phyloP scores from a whole-genome alignment of 2,888 invertebrate genomes.

The Allygus modestus region DNA sequence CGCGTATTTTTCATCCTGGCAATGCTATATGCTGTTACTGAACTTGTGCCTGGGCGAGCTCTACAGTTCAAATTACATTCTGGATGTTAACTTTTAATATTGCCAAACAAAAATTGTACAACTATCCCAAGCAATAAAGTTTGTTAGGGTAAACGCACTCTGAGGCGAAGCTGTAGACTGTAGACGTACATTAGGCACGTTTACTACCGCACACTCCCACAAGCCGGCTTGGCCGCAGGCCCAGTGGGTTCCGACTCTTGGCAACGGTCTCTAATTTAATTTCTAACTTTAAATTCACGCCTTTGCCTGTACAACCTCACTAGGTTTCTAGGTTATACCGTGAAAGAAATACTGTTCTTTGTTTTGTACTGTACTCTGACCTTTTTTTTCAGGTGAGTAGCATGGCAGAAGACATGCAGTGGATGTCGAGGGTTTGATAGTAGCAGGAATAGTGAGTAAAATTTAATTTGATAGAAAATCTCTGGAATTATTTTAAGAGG shows the following conservation, averaged over 20 bases:
- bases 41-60: too few species aligned
- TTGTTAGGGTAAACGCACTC: too few species aligned
- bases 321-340: neutral
- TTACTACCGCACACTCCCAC: neutral
- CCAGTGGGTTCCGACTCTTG: constrained; percentile 5
- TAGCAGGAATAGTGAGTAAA: too few species aligned
- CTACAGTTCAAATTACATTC: too few species aligned
- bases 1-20: too few species aligned
- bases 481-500: too few species aligned
- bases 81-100: neutral
- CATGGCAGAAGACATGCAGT: too few species aligned
- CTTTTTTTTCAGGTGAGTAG: constrained; percentile 27
- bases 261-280: neutral
- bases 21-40: too few species aligned
- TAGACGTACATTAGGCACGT: neutral
- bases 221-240: neutral
- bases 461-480: too few species aligned
- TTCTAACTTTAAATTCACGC: constrained; percentile 30
- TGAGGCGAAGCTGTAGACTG: neutral
- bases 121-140: too few species aligned
- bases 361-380: neutral
- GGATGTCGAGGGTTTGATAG: too few species aligned
- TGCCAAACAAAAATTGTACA: too few species aligned
- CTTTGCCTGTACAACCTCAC: neutral
- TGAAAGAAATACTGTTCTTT: neutral